Evolutionary conservation across 2,113 vertebrate genomes (phyloP), one percentile per base, ranked within the genome.

Genomic region (Mesembrinibis cayennensis): DNA sequence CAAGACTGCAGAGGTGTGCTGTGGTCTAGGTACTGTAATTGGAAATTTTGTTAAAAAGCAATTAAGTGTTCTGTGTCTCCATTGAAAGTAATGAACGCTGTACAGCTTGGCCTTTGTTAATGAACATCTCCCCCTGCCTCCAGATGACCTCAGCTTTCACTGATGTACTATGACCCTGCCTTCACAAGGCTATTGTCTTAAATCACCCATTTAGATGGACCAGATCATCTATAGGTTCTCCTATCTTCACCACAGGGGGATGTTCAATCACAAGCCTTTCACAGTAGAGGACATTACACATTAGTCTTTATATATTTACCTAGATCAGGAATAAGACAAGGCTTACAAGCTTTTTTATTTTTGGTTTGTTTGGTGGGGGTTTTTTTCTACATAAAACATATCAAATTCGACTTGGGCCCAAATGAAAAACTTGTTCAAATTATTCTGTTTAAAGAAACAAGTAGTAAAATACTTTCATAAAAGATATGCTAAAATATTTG

Each of bases 401-500:
- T 4, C 22, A 89, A 80, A 76, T 91, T 50, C 83, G 47, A 65
- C 73, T 95, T 90, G 34, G 34, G 82, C 17, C 49, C 65, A 73
- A 88, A 93, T 22, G 45, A 81, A 93, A 96, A 89, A 21, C 6
- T 45, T 61, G 11, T 76, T 89, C 22, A 84, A 92, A 95, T 63
- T 87, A 38, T n/a, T 90, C 14, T 72, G 49, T 81, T 69, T 70
- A 47, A 69, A 50, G 47, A 79, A 89, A 72, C 16, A 86, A 81
- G 32, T 8, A 13, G 11, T 61, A 78, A 96, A 95, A 76, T 73
- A 67, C 23, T 44, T 82, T 32, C 2, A 14, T 49, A 47, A 84
- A 93, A 61, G 13, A 61, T 34, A 94, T 12, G 13, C 30, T 87
- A 93, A 85, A 86, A 80, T 95, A 96, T 85, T 69, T 92, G n/a